Percentiles rank a stretch among this genome's conserved stretches.
phyloP scores from a whole-genome alignment of 1,140 invertebrate species.

The Brachionus paranguensis region DNA sequence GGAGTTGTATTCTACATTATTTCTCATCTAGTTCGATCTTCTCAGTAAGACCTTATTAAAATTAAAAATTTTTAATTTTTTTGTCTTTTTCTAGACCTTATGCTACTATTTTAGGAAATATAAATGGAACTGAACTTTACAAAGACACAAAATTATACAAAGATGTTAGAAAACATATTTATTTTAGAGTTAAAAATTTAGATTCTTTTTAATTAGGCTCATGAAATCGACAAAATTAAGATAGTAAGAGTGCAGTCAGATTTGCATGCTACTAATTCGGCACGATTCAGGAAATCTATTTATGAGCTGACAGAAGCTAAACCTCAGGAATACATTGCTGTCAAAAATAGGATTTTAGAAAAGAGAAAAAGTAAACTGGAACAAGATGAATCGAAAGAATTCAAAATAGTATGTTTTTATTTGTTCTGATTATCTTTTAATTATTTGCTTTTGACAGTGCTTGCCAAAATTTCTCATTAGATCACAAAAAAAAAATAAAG shows the following conservation, averaged over 20 bases:
- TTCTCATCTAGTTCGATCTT: conserved; percentile 45
- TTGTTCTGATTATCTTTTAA: not conserved
- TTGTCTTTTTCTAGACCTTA: conserved; percentile 2
- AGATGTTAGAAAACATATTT: not conserved
- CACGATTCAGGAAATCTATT: not conserved
- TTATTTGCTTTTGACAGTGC: not conserved
- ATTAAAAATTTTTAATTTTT: not conserved
- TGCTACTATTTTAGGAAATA: conserved; percentile 31
- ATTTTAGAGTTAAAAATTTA: not conserved
- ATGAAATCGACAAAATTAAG: conserved; percentile 15
- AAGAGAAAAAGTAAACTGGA: not conserved
- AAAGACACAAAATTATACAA: conserved; percentile 27
- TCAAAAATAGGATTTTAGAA: not conserved
- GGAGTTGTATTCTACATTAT: conserved; percentile 41
- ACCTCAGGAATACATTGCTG: not conserved
- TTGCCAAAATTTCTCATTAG: not conserved
- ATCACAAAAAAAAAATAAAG: not conserved
- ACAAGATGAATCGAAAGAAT: not conserved
- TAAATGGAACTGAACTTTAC: conserved; percentile 39
- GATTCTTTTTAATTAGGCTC: not conserved
- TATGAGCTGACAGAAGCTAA: not conserved
- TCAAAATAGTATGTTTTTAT: not conserved
- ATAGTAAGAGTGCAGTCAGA: conserved; percentile 6
- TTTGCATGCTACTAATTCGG: conserved; percentile 13
- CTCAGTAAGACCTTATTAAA: conserved; percentile 52